Conservation (phyloP, 2,113 vertebrate genomes). For the Redunca redunca region DNA sequence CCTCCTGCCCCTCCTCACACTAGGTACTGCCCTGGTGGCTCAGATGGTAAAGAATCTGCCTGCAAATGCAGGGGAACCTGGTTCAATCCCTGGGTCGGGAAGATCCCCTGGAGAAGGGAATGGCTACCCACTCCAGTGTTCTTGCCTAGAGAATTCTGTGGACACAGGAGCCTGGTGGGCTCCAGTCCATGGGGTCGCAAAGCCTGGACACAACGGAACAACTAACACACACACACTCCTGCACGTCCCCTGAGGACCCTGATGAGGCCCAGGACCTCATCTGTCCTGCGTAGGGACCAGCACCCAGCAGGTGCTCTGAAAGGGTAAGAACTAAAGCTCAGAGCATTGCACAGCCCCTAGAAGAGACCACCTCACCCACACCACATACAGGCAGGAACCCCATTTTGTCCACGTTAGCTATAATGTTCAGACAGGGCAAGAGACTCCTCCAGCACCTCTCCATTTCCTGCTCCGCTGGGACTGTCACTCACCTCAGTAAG, state of each 20-base stretch:
- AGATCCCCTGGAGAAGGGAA: background rate
- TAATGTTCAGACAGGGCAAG: background rate
- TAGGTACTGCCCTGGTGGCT: background rate
- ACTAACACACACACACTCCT: background rate
- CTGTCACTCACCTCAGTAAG: background rate
- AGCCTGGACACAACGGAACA: accelerated
- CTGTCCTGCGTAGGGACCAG: background rate
- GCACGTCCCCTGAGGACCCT: background rate
- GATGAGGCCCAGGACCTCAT: background rate
- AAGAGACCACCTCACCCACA: background rate
- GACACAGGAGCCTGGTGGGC: background rate
- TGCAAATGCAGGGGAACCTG: background rate
- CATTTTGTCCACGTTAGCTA: background rate
- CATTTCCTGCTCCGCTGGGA: background rate
- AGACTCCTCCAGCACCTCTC: background rate
- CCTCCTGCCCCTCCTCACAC: background rate
- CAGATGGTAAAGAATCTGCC: background rate
- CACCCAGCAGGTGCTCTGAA: background rate
- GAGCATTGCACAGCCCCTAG: background rate
- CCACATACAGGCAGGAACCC: background rate
- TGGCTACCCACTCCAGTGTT: background rate
- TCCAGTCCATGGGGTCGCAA: background rate
- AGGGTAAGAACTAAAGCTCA: background rate
- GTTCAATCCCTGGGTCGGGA: background rate
- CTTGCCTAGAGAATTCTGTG: background rate